phyloP scores from a whole-genome alignment of 1,140 invertebrate genomes.

The Teleopsis dalmanni region DNA sequence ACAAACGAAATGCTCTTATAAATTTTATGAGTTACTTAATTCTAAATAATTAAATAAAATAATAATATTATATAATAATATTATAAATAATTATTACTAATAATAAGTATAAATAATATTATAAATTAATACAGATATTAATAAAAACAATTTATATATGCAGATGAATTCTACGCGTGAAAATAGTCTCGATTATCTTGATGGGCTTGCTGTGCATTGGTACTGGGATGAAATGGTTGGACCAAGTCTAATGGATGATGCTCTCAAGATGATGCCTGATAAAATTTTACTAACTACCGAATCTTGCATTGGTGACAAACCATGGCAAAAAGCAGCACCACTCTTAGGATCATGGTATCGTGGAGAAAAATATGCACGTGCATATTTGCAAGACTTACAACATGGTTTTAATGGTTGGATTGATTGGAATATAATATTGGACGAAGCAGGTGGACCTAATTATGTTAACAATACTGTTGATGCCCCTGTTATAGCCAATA shows the following conservation, averaged over 20 bases:
- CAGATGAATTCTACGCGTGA: constrained; percentile 50
- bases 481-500: constrained; percentile 67
- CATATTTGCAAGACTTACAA: constrained; percentile 56
- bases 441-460: constrained; percentile 71
- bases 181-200: constrained; percentile 56
- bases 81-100: no score
- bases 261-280: constrained; percentile 55
- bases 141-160: not conserved
- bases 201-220: constrained; percentile 77
- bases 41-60: no score
- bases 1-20: no score
- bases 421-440: constrained; percentile 82
- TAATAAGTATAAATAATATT: no score
- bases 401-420: constrained; percentile 68
- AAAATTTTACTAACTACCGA: constrained; percentile 74
- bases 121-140: no score
- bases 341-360: constrained; percentile 65
- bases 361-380: constrained; percentile 54
- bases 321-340: constrained; percentile 29
- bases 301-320: constrained; percentile 58
- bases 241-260: constrained; percentile 47
- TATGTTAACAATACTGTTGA: constrained; percentile 72
- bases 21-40: no score
- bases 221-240: constrained; percentile 57
- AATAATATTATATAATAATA: not conserved